phyloP scores from a whole-genome alignment of 2,888 invertebrate genomes.

The Sarcophaga rosellei region DNA sequence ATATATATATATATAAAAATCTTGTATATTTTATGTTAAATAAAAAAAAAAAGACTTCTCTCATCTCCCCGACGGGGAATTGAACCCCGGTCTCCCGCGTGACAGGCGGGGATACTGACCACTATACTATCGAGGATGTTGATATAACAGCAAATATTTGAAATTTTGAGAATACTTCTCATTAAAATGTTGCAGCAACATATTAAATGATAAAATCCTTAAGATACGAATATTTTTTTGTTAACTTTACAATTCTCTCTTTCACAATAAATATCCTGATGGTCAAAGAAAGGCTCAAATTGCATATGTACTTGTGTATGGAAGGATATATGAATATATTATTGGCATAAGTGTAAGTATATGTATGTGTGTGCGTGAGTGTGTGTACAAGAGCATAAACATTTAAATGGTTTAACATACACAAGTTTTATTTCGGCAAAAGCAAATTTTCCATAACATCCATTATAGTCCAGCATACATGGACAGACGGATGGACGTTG shows the following conservation, averaged over 20 bases:
- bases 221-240: not conserved
- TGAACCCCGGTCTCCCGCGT: constrained; percentile 80
- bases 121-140: constrained; percentile 79
- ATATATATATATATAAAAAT: no score
- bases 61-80: constrained; percentile 16
- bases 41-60: no score
- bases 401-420: constrained; percentile 65
- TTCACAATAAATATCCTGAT: not conserved
- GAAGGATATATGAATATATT: not conserved
- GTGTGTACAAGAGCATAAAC: constrained; percentile 51
- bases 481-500: not conserved
- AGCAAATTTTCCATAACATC: constrained; percentile 59
- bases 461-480: not conserved
- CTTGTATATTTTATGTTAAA: no score
- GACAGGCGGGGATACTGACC: constrained; percentile 80
- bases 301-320: not conserved
- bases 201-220: not conserved
- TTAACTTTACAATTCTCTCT: not conserved
- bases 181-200: not conserved
- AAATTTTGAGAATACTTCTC: not conserved
- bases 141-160: not conserved
- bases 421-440: constrained; percentile 64
- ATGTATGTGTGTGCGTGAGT: not conserved
- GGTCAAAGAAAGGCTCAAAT: constrained; percentile 29
- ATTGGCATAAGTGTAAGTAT: not conserved